Percentiles rank a stretch among this genome's conserved stretches.
These are phyloP conservation scores for Calliphora vicina DNA, from an alignment of 1,140 invertebrate genomes.

Conservation along the genomic window DNA sequence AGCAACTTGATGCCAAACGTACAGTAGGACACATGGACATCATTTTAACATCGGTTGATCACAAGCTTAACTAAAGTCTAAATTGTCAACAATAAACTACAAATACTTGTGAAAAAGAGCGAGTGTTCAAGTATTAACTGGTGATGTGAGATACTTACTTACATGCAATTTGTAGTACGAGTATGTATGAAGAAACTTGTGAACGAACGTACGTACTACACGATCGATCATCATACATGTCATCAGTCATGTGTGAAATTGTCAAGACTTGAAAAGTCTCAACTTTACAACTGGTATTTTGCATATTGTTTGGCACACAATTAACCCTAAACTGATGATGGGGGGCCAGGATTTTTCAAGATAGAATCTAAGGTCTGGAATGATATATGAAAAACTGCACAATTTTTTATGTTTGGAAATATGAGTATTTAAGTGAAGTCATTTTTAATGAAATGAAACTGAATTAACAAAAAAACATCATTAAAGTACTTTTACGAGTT, in stretches of 20 bases:
- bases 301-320: background rate
- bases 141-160: too few relatives aligned
- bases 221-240: conserved; percentile 28
- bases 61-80: background rate
- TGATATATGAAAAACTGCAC: too few relatives aligned
- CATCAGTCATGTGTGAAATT: conserved; percentile 32
- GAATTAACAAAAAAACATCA: too few relatives aligned
- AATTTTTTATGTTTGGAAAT: too few relatives aligned
- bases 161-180: background rate
- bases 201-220: background rate
- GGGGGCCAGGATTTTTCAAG: too few relatives aligned
- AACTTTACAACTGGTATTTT: conserved; percentile 30
- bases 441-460: too few relatives aligned
- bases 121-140: background rate
- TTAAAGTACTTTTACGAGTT: too few relatives aligned
- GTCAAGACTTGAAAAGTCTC: conserved; percentile 26
- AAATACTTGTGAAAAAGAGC: background rate
- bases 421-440: too few relatives aligned
- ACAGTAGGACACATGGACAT: conserved; percentile 27
- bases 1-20: conserved; percentile 33
- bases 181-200: background rate
- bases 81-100: background rate
- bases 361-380: too few relatives aligned
- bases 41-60: conserved; percentile 25
- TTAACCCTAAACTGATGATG: background rate